A percentile compares a stretch with the other conserved stretches of the same genome.
Conservation (phyloP, 2,797 vertebrate genomes). For the Periophthalmus magnuspinnatus region DNA sequence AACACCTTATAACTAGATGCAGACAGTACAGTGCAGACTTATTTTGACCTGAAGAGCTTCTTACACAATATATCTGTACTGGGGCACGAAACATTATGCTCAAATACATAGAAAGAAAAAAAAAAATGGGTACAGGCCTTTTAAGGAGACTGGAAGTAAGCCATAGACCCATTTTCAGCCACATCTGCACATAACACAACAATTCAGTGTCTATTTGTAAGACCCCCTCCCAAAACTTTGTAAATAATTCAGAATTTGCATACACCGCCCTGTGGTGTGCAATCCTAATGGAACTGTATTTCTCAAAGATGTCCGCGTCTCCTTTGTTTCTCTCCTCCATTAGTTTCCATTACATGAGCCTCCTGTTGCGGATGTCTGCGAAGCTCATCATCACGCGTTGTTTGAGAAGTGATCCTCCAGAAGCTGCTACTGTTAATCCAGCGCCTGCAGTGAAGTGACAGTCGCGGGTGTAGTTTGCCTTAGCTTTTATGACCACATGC, state of each 20-base stretch:
- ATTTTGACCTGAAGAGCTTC: too few species aligned
- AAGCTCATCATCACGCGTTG: slow-evolving; percentile 19
- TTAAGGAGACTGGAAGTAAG: too few species aligned
- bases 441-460: slow-evolving; percentile 8
- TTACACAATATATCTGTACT: too few species aligned
- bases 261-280: background rate
- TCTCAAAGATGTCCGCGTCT: slow-evolving; percentile 9
- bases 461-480: slow-evolving; percentile 12
- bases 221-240: background rate
- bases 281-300: slow-evolving; percentile 19
- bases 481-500: slow-evolving; percentile 12
- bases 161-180: background rate
- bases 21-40: too few species aligned
- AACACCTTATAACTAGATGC: too few species aligned
- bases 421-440: slow-evolving; percentile 30
- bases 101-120: too few species aligned
- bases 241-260: background rate
- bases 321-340: slow-evolving; percentile 21
- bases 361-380: slow-evolving; percentile 3
- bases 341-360: slow-evolving; percentile 23
- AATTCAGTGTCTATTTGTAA: background rate
- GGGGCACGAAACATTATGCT: too few species aligned
- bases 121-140: too few species aligned
- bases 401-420: slow-evolving; percentile 21
- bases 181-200: too few species aligned